Base-by-base conservation (phyloP, 2,888 invertebrate species). In the Hirudinaria manillensis region DNA sequence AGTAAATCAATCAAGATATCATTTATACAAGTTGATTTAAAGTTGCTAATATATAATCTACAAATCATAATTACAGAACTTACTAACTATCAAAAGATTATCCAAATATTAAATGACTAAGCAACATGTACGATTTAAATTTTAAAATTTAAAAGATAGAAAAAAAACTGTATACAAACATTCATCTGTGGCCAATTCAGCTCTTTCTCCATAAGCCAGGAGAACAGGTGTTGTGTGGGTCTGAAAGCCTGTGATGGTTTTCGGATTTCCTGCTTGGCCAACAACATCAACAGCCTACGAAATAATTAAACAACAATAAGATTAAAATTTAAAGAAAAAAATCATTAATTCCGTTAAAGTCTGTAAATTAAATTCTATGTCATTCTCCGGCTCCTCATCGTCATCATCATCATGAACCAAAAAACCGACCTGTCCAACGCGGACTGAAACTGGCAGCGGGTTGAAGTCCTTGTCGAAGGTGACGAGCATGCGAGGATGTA, bases 181-280 rank as follows among this genome's bases (percentile, higher is more conserved):
- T 87, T 99, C 98, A 86, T 99, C 99, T 0, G 96, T 97, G 3
- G 99, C 98, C 73, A 99, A 88, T 85, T 99, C 99, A 0, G 98
- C 99, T 79, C 98, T 89, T 87, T 99, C 99, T 4, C 98, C 99
- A 85, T 93, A 93, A 0, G 96, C 95, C 77, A 99, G 87, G 75
- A 99, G 88, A 10, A 99, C 99, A 0, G 99, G 99, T 3, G 99
- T 99, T 3, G 97, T 98, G 86, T 99, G 98, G 0, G 99, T 99
- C 86, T 99, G 99, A 83, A 99, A 99, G 53, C 99, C 99, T 2
- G 99, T 99, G 80, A 99, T 99, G 0, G 98, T 98, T 87, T 99
- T 99, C 0, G 99, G 99, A 81, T 97, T 97, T 66, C 99, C 99
- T 0, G 99, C 99, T 87, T 99, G 98, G 1, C 98, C 99, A 36